Evolutionary conservation across 2,113 vertebrate genomes (phyloP).

Genomic region (Circaetus cinerascens): DNA sequence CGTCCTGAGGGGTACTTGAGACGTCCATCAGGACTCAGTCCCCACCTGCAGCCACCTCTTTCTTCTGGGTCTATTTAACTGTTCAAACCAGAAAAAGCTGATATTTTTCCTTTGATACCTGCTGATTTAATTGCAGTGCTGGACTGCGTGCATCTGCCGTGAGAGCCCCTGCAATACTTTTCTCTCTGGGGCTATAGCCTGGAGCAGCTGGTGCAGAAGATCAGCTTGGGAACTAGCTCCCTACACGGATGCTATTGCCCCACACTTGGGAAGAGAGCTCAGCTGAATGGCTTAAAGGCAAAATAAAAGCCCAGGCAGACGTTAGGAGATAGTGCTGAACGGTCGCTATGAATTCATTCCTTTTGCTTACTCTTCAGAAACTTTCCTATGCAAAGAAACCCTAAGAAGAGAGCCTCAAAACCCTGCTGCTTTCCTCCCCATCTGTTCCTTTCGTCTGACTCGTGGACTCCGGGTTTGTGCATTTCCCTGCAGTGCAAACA

Average conservation of each 20-base stretch:
- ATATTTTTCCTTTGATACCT: neutral
- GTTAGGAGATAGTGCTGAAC: neutral
- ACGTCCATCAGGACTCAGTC: neutral
- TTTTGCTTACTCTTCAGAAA: neutral
- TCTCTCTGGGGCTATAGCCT: neutral
- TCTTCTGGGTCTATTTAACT: neutral
- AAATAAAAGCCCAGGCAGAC: neutral
- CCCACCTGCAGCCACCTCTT: neutral
- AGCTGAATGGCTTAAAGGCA: neutral
- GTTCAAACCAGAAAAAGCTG: neutral
- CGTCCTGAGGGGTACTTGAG: neutral
- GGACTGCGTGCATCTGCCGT: fast-evolving
- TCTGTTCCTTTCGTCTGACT: neutral
- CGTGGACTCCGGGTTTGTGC: neutral
- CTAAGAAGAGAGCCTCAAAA: neutral
- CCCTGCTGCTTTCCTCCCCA: neutral
- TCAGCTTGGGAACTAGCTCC: neutral
- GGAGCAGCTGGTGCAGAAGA: neutral
- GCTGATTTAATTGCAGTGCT: neutral
- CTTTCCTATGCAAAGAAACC: neutral
- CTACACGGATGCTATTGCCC: fast-evolving
- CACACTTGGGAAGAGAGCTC: neutral
- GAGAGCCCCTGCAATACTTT: neutral
- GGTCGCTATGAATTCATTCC: fast-evolving
- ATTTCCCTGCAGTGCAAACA: neutral